Conservation (phyloP, 2,888 invertebrate species). For the Agrochola lychnidis region DNA sequence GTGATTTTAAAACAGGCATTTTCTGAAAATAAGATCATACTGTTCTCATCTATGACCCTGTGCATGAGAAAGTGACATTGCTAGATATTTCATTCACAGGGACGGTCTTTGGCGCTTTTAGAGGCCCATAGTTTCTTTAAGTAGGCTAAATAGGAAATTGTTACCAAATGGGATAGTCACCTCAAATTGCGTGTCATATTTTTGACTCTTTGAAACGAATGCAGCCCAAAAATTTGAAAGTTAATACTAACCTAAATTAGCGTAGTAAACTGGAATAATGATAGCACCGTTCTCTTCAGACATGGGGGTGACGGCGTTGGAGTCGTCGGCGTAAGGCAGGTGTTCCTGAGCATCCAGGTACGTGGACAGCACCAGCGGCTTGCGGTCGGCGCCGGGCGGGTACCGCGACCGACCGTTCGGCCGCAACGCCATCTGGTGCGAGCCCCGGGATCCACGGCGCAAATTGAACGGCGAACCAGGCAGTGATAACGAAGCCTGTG, state of each 20-base stretch:
- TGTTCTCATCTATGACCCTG: not conserved
- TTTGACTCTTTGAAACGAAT: not conserved
- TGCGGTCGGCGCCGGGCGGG: conserved; percentile 96
- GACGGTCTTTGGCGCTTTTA: not conserved
- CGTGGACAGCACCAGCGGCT: conserved; percentile 97
- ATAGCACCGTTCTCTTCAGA: conserved; percentile 99
- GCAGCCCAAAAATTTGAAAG: not conserved
- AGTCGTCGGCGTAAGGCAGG: conserved; percentile 99
- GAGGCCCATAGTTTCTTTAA: not conserved
- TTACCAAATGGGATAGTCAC: not conserved
- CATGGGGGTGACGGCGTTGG: conserved; percentile 99
- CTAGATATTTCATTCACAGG: not conserved
- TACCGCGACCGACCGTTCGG: conserved; percentile 95
- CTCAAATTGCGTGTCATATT: not conserved
- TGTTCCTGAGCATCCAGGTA: conserved; percentile 98
- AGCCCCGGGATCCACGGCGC: conserved; percentile 96
- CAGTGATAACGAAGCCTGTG: conserved; percentile 98
- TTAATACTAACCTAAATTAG: conserved; percentile 92
- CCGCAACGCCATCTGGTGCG: conserved; percentile 97
- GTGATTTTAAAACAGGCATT: not conserved
- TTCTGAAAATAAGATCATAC: not conserved
- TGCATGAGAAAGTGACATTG: not conserved
- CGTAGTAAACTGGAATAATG: conserved; percentile 97
- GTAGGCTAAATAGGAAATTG: not conserved
- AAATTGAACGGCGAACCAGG: conserved; percentile 99